These are phyloP conservation scores for Drosophila yooni DNA, from an alignment of 2,888 invertebrate species.

Conservation along the genomic window DNA sequence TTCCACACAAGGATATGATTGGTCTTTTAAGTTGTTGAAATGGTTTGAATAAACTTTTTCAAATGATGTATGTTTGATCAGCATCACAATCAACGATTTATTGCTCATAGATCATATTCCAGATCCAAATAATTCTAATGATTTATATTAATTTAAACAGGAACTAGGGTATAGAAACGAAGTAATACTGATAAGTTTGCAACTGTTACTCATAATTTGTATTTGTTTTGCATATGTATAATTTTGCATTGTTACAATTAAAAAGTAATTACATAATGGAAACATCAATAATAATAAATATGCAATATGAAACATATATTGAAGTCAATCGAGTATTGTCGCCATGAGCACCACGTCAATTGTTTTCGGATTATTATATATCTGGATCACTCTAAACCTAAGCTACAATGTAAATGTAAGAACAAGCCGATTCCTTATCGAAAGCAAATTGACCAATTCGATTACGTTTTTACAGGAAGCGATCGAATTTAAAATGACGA, in stretches of 20 bases:
- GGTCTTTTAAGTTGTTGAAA: background rate
- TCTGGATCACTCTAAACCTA: too few species aligned
- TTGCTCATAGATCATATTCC: background rate
- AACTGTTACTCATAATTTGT: background rate
- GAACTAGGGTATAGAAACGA: background rate
- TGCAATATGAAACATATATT: too few species aligned
- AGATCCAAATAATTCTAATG: background rate
- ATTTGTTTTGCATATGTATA: too few species aligned
- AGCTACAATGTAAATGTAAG: too few species aligned
- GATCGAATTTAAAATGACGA: conserved; percentile 25
- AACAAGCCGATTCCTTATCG: background rate
- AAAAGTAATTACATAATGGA: too few species aligned
- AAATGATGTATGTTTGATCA: background rate
- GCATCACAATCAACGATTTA: background rate
- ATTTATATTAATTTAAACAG: background rate
- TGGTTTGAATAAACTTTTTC: background rate
- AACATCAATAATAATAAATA: too few species aligned
- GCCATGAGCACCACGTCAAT: too few species aligned
- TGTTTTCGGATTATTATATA: too few species aligned
- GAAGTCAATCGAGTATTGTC: too few species aligned
- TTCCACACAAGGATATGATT: background rate
- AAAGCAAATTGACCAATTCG: background rate
- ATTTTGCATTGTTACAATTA: too few species aligned
- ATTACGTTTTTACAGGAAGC: background rate
- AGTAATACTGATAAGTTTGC: background rate